Evolutionary conservation across 2,113 vertebrate genomes (phyloP).

Genomic region (Ictalurus furcatus): DNA sequence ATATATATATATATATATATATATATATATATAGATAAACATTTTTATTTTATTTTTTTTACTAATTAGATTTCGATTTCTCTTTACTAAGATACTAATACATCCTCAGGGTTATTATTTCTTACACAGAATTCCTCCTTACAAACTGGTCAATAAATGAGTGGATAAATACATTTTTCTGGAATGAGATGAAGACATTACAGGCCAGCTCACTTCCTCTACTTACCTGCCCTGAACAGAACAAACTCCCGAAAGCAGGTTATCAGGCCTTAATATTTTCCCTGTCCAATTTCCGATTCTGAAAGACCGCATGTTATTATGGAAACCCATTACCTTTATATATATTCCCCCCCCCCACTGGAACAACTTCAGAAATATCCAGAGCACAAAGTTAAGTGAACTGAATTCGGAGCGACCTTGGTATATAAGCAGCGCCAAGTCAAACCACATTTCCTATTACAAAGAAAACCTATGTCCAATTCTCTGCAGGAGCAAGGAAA

Average conservation of each 20-base stretch:
- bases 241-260: neutral
- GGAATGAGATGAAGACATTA: neutral
- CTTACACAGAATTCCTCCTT: neutral
- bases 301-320: neutral
- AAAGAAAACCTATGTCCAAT: constrained; percentile 41
- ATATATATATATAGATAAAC: too few relatives aligned
- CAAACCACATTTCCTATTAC: constrained; percentile 54
- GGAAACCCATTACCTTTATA: neutral
- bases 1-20: too few relatives aligned
- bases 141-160: neutral
- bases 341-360: too few relatives aligned
- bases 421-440: neutral
- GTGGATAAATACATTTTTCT: neutral
- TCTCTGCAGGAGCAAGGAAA: constrained; percentile 29
- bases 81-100: neutral
- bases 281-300: neutral
- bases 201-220: neutral
- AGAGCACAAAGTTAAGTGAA: neutral
- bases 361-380: neutral
- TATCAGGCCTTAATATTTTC: constrained; percentile 1
- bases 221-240: neutral
- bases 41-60: neutral
- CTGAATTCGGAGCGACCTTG: neutral
- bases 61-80: neutral
- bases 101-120: neutral